Evolutionary conservation across 1,140 invertebrate species (phyloP).

Genomic region (Harpegnathos saltator): DNA sequence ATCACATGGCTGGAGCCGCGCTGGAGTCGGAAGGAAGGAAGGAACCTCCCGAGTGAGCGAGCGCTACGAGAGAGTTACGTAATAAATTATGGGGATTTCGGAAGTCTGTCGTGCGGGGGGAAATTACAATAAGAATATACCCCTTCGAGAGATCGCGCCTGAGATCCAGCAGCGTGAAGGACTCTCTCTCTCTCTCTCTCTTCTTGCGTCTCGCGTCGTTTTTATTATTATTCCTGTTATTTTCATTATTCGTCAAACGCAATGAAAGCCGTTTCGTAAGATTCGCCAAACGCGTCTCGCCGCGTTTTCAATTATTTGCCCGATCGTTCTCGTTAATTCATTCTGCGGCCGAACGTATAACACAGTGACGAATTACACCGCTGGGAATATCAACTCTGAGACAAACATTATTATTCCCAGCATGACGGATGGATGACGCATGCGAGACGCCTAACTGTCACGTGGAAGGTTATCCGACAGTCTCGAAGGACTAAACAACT

Average conservation of each 20-base stretch:
- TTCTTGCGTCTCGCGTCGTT: no score
- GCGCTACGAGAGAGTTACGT: neutral
- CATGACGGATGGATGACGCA: conserved; percentile 55
- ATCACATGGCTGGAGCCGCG: conserved; percentile 11
- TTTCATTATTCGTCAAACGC: conserved; percentile 17
- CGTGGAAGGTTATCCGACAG: conserved; percentile 6
- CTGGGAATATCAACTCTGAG: neutral
- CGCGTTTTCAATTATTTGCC: neutral
- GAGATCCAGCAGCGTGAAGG: neutral
- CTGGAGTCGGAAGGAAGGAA: conserved; percentile 29
- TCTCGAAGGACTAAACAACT: conserved; percentile 44
- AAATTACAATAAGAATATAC: neutral
- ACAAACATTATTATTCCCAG: conserved; percentile 58
- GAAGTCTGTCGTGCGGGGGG: neutral
- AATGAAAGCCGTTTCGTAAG: neutral
- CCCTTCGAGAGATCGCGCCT: neutral
- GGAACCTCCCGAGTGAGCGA: neutral
- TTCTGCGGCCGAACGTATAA: neutral
- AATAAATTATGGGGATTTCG: conserved; percentile 24
- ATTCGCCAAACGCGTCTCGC: neutral
- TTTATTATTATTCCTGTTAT: neutral
- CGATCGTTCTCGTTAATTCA: neutral
- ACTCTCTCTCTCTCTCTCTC: no score
- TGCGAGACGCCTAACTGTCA: conserved; percentile 34
- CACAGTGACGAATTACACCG: conserved; percentile 3